Evolutionary conservation across 1,140 invertebrate species (phyloP).

Genomic region (Bactericera cockerelli): DNA sequence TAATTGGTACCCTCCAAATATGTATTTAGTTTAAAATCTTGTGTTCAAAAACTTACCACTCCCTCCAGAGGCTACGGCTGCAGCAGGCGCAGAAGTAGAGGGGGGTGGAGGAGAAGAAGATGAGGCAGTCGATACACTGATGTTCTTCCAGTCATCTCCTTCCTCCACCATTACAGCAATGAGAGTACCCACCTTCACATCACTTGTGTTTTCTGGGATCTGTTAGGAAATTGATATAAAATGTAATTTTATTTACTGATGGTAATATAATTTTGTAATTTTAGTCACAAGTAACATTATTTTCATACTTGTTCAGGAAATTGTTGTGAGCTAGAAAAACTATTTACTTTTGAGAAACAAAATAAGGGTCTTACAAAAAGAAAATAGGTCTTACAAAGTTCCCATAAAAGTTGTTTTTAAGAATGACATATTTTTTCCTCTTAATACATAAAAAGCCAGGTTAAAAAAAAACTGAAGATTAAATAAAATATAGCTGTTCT

Average conservation of each 20-base stretch:
- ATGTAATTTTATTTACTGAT: too few relatives aligned
- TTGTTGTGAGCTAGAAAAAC: not conserved
- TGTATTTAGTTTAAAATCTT: too few relatives aligned
- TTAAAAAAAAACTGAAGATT: too few relatives aligned
- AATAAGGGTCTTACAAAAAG: not conserved
- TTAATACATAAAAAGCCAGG: too few relatives aligned
- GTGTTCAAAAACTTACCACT: too few relatives aligned
- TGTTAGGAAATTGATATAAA: too few relatives aligned
- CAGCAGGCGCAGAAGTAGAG: slow-evolving; percentile 24
- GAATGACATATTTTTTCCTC: too few relatives aligned
- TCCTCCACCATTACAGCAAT: slow-evolving; percentile 79
- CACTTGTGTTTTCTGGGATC: slow-evolving; percentile 58
- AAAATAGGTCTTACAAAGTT: not conserved
- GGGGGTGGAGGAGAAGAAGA: slow-evolving; percentile 37
- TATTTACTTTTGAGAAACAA: not conserved
- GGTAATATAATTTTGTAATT: slow-evolving; percentile 10
- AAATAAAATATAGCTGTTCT: too few relatives aligned
- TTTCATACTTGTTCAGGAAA: not conserved
- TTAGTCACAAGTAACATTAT: not conserved
- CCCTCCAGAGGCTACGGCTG: slow-evolving; percentile 20
- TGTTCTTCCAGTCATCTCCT: slow-evolving; percentile 48
- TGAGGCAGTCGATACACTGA: slow-evolving; percentile 52
- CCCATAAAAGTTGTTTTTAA: not conserved
- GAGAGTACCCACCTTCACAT: slow-evolving; percentile 67
- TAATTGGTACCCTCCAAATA: too few relatives aligned